These are phyloP conservation scores for Drosophila mimetica DNA, from an alignment of 2,888 invertebrate genomes.

Conservation along the genomic window DNA sequence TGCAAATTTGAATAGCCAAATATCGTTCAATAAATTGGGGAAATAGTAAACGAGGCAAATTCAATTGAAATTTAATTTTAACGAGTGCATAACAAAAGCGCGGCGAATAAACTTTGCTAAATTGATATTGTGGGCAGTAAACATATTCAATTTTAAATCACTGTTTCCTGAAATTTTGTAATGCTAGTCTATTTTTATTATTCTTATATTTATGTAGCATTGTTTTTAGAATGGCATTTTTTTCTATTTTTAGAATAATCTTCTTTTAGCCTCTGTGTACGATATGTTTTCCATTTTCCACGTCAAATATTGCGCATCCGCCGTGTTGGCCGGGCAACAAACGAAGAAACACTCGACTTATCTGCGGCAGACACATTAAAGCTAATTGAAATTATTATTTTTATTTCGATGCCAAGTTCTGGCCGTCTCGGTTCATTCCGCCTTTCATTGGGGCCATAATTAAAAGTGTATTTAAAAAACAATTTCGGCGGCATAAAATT, in stretches of 20 bases:
- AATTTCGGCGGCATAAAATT: slow-evolving; percentile 68
- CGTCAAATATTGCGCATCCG: neutral
- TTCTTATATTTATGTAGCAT: no score
- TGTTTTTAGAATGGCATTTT: no score
- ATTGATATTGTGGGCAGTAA: no score
- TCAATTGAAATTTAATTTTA: slow-evolving; percentile 15
- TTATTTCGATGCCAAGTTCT: slow-evolving; percentile 24
- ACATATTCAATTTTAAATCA: neutral
- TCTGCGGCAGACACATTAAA: slow-evolving; percentile 41
- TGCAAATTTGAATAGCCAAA: slow-evolving; percentile 15
- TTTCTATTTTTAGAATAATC: neutral
- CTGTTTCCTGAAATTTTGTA: no score
- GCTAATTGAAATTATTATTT: slow-evolving; percentile 52
- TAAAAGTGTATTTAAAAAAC: slow-evolving; percentile 78
- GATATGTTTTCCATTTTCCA: neutral
- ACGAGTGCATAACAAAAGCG: neutral
- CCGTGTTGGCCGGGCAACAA: neutral
- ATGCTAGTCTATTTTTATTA: no score
- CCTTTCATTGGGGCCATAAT: slow-evolving; percentile 60
- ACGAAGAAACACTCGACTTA: slow-evolving; percentile 14
- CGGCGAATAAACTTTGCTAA: no score
- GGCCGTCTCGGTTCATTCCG: slow-evolving; percentile 32
- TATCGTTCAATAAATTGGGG: slow-evolving; percentile 10
- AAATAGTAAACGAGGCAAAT: neutral
- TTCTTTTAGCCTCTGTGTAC: neutral